These are phyloP conservation scores for Eudyptes chrysolophus DNA, from an alignment of 2,113 vertebrate species.

Conservation along the genomic window DNA sequence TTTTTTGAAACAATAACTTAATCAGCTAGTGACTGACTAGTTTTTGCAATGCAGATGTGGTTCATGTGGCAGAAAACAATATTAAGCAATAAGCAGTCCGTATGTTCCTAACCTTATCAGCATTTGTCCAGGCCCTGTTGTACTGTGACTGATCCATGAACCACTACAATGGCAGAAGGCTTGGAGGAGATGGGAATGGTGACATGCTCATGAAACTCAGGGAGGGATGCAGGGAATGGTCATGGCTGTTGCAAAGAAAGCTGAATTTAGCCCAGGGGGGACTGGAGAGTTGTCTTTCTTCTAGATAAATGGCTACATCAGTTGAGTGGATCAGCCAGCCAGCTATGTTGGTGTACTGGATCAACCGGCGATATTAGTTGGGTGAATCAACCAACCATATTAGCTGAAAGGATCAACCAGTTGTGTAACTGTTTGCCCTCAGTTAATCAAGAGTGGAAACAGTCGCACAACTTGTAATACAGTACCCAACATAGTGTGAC, in stretches of 20 bases:
- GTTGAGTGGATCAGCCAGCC: not conserved
- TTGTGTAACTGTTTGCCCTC: not conserved
- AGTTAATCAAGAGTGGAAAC: not conserved
- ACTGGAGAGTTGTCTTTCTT: not conserved
- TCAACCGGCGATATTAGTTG: not conserved
- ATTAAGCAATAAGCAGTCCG: not conserved
- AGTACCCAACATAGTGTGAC: accelerated
- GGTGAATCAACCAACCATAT: not conserved
- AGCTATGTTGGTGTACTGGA: too few species aligned
- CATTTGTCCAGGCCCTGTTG: not conserved
- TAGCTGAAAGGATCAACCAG: not conserved
- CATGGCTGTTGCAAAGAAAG: not conserved
- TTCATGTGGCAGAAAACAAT: not conserved
- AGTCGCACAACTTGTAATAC: not conserved
- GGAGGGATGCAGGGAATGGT: not conserved
- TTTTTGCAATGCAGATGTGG: not conserved
- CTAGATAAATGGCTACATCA: not conserved
- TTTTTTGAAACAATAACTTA: not conserved
- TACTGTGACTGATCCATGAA: not conserved
- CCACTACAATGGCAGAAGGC: not conserved
- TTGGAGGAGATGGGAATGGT: not conserved
- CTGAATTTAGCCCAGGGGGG: not conserved
- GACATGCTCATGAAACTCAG: not conserved
- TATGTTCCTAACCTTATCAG: not conserved
- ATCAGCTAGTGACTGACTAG: not conserved